phyloP scores from a whole-genome alignment of 1,140 invertebrate species.

The Mizuhopecten yessoensis region DNA sequence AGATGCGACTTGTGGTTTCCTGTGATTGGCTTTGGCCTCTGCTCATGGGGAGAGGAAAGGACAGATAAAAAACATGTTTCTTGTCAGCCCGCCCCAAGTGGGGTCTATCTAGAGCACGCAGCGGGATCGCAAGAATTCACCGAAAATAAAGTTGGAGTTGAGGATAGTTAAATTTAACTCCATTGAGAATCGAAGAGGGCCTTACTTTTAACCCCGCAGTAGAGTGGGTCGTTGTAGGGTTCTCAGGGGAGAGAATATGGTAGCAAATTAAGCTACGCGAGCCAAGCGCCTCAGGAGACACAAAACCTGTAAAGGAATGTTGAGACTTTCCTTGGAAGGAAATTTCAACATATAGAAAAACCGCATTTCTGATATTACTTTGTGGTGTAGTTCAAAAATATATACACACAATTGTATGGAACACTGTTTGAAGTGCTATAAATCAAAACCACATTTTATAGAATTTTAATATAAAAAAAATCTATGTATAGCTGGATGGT shows the following conservation, averaged over 20 bases:
- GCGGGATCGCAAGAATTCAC: slow-evolving; percentile 1
- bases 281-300: not conserved
- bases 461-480: too few relatives aligned
- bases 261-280: not conserved
- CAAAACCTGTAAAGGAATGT: not conserved
- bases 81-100: not conserved
- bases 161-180: slow-evolving; percentile 2
- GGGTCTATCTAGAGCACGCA: slow-evolving; percentile 31
- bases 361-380: not conserved
- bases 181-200: not conserved
- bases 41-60: not conserved
- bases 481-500: not conserved
- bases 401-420: not conserved
- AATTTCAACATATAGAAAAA: not conserved
- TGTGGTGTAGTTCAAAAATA: not conserved
- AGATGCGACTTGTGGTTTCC: not conserved
- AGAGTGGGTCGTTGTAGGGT: not conserved
- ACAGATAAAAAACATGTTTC: slow-evolving; percentile 39
- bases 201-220: not conserved
- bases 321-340: not conserved
- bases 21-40: not conserved
- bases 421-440: not conserved
- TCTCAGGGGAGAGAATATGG: not conserved
- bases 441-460: not conserved
- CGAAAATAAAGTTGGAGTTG: not conserved